A percentile compares a stretch with the other conserved stretches of the same genome.
phyloP scores from a whole-genome alignment of 2,113 vertebrate species.

The Nipponia nippon region DNA sequence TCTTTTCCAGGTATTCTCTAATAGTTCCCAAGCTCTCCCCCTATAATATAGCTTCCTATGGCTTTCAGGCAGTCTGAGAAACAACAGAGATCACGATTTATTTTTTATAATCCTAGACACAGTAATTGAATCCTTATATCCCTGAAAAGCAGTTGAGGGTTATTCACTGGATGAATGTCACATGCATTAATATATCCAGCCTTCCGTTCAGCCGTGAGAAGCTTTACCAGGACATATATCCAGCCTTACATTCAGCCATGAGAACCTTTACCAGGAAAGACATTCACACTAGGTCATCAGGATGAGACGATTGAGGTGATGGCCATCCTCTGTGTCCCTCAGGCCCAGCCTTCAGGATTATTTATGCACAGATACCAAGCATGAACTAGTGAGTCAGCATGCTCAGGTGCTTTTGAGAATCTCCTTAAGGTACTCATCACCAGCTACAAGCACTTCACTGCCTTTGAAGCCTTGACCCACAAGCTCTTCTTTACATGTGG shows the following conservation, averaged over 20 bases:
- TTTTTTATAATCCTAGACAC: neutral
- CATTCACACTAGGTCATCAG: neutral
- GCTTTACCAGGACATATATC: neutral
- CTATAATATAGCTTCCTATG: neutral
- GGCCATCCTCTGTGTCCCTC: neutral
- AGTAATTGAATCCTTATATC: neutral
- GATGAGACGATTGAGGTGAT: neutral
- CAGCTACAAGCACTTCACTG: neutral
- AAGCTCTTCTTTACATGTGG: neutral
- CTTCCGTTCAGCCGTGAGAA: neutral
- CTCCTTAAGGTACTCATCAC: neutral
- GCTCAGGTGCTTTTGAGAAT: neutral
- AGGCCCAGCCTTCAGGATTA: neutral
- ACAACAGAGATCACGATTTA: neutral
- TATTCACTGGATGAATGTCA: neutral
- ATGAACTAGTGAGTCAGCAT: neutral
- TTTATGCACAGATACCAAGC: neutral
- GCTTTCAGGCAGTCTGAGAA: neutral
- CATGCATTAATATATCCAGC: neutral
- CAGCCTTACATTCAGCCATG: neutral
- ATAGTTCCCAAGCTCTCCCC: neutral
- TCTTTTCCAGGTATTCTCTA: conserved; percentile 37
- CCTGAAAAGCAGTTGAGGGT: neutral
- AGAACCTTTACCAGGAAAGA: neutral
- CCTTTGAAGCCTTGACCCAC: neutral